Conservation (phyloP, 2,797 vertebrate genomes). For the Ficedula albicollis region DNA sequence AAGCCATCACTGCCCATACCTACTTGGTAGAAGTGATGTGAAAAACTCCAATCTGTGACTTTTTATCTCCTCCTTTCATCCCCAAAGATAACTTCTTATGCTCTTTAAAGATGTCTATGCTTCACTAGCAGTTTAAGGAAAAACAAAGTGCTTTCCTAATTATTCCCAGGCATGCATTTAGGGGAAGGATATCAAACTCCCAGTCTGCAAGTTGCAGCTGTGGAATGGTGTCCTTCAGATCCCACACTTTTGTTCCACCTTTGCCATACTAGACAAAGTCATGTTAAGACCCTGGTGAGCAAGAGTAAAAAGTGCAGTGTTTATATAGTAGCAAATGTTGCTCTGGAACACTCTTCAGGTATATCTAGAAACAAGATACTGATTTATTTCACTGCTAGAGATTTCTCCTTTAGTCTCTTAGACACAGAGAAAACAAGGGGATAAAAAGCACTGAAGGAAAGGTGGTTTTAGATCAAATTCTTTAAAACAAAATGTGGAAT, state of each 20-base stretch:
- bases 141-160: background rate
- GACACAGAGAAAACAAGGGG: background rate
- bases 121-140: background rate
- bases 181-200: background rate
- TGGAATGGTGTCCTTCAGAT: background rate
- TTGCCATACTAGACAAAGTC: background rate
- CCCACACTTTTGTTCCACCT: background rate
- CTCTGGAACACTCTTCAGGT: background rate
- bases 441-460: background rate
- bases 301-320: background rate
- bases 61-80: background rate
- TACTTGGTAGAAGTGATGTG: background rate
- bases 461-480: background rate
- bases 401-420: background rate
- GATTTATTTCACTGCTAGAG: background rate
- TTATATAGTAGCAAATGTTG: background rate
- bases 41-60: fast-evolving
- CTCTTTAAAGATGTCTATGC: background rate
- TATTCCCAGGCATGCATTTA: background rate
- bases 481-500: background rate
- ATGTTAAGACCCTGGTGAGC: background rate
- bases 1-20: background rate
- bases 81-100: background rate
- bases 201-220: background rate
- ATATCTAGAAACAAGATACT: background rate